A percentile compares a stretch with the other conserved stretches of the same genome.
Evolutionary conservation across 2,797 vertebrate species (phyloP).

Genomic region (Molossus alvarezi): DNA sequence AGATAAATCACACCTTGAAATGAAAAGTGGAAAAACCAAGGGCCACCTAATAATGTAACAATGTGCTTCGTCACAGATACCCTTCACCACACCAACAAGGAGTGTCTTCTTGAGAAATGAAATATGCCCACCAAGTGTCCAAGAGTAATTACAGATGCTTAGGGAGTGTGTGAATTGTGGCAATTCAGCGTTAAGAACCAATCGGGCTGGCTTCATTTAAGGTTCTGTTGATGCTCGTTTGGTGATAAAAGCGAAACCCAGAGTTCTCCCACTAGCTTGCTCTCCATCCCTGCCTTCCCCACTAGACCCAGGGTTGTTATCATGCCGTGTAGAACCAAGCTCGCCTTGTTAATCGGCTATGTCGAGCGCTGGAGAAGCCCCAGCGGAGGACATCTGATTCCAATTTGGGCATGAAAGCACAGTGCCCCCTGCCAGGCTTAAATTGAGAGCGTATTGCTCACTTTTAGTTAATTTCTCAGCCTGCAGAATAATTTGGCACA

Average conservation of each 20-base stretch:
- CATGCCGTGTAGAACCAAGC: background rate
- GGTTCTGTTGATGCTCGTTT: conserved; percentile 52
- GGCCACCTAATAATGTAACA: conserved; percentile 29
- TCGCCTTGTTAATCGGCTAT: conserved; percentile 42
- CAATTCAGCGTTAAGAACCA: conserved; percentile 38
- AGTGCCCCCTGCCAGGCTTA: conserved; percentile 80
- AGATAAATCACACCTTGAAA: conserved; percentile 10
- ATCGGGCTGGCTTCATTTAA: conserved; percentile 43
- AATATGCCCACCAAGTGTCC: background rate
- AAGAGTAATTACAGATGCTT: conserved; percentile 19
- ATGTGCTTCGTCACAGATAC: conserved; percentile 31
- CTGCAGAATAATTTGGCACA: conserved; percentile 73
- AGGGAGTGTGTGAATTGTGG: conserved; percentile 34
- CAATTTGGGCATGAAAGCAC: conserved; percentile 81
- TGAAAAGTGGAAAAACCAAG: conserved; percentile 42
- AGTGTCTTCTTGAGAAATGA: conserved; percentile 65
- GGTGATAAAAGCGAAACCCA: conserved; percentile 67
- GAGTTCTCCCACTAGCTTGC: conserved; percentile 26
- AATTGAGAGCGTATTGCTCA: conserved; percentile 81
- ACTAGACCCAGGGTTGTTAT: background rate
- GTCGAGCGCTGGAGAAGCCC: conserved; percentile 70
- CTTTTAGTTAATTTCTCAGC: conserved; percentile 82
- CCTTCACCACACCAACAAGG: conserved; percentile 28
- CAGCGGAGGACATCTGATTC: conserved; percentile 78
- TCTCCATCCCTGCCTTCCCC: conserved; percentile 29